Evolutionary conservation across 2,113 vertebrate species (phyloP), one percentile per base, ranked within the genome.

Genomic region (Solenodon paradoxus): DNA sequence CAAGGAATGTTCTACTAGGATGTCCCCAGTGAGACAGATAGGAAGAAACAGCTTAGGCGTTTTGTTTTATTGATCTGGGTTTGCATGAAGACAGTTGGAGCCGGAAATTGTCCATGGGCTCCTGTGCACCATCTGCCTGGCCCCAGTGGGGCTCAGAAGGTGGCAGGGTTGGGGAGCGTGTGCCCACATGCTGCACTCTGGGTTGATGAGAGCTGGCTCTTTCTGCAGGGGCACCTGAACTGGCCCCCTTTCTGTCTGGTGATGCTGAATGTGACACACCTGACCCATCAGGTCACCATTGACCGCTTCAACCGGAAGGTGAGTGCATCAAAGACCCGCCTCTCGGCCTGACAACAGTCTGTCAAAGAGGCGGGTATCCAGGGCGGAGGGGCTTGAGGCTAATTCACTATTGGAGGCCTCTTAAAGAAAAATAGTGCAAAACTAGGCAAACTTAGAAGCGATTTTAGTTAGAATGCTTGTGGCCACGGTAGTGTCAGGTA

Each of bases 301-400:
- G 98, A 99, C 97, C 99, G 99, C 85, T 98, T 99, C 94, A 99
- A 98, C 97, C 98, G 99, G 97, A 99, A 99, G 98, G 99, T 99
- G 97, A 95, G 96, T 28, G 2, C 53, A 5, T 92, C n/a, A 3
- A 1, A 81, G 38, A 79, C 53, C 24, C 0, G 0, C 28, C 57
- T 47, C 40, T 59, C 45, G 69, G 30, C 63, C 7, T 3, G 12
- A 9, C 28, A 28, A 20, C 12, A 5, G 9, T 57, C 61, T 42
- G 49, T 5, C 0, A 4, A 55, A 16, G 28, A 22, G 2, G n/a
- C 38, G n/a, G 22, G 22, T 0, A 3, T 20, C 53, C 28, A 35
- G 72, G 0, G 13, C 17, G 19, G 30, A 19, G 30, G n/a, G 2
- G 63, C 55, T 57, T 42, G n/a, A 77, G 74, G 53, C 28, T 61